Conservation (phyloP, 2,113 vertebrate genomes). For the Leucoraja erinaceus region DNA sequence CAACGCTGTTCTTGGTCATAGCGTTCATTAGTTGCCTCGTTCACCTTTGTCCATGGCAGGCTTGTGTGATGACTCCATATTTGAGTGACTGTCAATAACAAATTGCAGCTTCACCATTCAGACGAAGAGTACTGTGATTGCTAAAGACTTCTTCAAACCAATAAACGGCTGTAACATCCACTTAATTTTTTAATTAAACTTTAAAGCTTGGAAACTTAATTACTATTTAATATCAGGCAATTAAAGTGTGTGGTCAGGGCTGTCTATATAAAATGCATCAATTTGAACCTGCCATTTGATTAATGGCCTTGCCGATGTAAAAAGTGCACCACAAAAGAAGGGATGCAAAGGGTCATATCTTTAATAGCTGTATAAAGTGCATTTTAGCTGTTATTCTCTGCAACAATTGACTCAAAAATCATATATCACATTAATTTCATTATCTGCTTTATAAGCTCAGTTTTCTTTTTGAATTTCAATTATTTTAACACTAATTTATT, state of each 20-base stretch:
- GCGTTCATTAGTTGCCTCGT: constrained; percentile 93
- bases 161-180: constrained; percentile 63
- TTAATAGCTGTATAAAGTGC: constrained; percentile 55
- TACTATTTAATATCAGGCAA: constrained; percentile 64
- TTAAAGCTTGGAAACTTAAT: constrained; percentile 71
- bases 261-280: constrained; percentile 49
- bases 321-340: constrained; percentile 50
- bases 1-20: constrained; percentile 91
- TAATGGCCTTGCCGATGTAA: constrained; percentile 56
- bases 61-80: constrained; percentile 86
- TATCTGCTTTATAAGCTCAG: constrained; percentile 26
- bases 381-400: constrained; percentile 50
- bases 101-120: constrained; percentile 60
- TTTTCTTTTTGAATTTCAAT: constrained; percentile 33
- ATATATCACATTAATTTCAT: constrained; percentile 43
- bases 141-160: constrained; percentile 43
- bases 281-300: constrained; percentile 58
- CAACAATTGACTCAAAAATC: constrained; percentile 56
- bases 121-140: constrained; percentile 20
- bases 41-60: constrained; percentile 88
- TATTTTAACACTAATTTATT: constrained; percentile 31
- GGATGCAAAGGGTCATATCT: constrained; percentile 51
- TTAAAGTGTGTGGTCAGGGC: constrained; percentile 55
- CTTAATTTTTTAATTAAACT: constrained; percentile 67
- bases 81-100: constrained; percentile 82